Conservation (phyloP, 2,888 invertebrate genomes). For the Augiades crinisus region DNA sequence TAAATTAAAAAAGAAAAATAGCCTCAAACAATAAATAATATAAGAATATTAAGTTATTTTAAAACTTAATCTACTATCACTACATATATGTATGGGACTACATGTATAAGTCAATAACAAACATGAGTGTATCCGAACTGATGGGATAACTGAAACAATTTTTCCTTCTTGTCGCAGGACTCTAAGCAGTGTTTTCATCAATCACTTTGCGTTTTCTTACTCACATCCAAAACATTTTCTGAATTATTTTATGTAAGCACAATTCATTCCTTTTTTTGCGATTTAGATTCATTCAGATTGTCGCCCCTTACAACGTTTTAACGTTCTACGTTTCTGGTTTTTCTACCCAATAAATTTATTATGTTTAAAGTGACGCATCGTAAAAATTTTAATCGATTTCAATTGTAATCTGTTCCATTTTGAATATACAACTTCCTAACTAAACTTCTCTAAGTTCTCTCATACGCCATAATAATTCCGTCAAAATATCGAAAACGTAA, state of each 20-base stretch:
- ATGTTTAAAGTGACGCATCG: neutral
- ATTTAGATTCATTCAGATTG: constrained; percentile 24
- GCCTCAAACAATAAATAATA: too few relatives aligned
- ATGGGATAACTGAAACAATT: constrained; percentile 6
- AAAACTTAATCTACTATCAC: too few relatives aligned
- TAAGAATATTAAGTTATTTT: too few relatives aligned
- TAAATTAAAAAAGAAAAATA: too few relatives aligned
- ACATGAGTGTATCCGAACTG: neutral
- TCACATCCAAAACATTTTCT: constrained; percentile 25
- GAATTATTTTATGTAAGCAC: constrained; percentile 41
- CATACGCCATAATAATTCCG: too few relatives aligned
- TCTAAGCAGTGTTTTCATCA: constrained; percentile 44
- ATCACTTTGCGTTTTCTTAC: constrained; percentile 38
- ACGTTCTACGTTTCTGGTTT: constrained; percentile 17
- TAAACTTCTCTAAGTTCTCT: too few relatives aligned
- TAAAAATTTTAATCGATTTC: too few relatives aligned
- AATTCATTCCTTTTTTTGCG: constrained; percentile 33
- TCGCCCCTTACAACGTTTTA: constrained; percentile 23
- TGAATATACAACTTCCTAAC: too few relatives aligned
- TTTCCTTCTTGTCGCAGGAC: constrained; percentile 17
- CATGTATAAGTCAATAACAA: constrained; percentile 13
- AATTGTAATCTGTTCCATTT: too few relatives aligned
- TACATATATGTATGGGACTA: neutral
- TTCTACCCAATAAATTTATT: neutral
- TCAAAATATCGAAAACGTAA: too few relatives aligned